Base-by-base conservation (phyloP, 1,140 invertebrate genomes). In the Calliopsis andreniformis region DNA sequence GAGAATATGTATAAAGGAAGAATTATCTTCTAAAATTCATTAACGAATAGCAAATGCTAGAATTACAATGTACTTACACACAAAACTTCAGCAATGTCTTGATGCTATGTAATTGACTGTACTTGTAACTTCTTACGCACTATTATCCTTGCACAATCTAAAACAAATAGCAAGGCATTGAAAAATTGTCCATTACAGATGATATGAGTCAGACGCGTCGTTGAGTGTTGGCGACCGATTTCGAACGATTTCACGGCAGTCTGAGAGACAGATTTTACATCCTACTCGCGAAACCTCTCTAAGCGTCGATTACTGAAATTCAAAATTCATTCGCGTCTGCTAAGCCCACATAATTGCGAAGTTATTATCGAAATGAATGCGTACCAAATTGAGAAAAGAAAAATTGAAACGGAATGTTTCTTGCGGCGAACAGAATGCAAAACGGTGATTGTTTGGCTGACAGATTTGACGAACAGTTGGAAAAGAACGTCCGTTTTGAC, bases 401-500 rank as follows among this genome's bases (percentile, higher is more conserved):
- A 23, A 58, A 20, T 35, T 14, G 16, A 12, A 30, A 51, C 28
- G 6, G 16, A 66, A 45, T 64, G 51, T 55, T 56, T 32, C 62
- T 45, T 12, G 61, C 35, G 18, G n/a, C 42, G 39, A 23, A 53
- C 35, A 64, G 25, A 47, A 56, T 28, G 42, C 28, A 53, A 55
- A 56, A 69, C 30, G 32, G 16, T 51, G 64, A 47, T 51, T 49
- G 43, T 69, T 61, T 76, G 18, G 49, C 59, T 49, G 51, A 64
- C 62, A 55, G 47, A 58, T 56, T 64, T 61, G 58, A 73, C 25
- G 75, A 82, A 69, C 68, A 58, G 51, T 82, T 66, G 68, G 59
- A 81, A 81, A 76, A 51, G 32, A 76, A 58, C 62, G 43, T 70
- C 53, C 64, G 75, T 84, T 85, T 39, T 85, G 83, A 85, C 83